phyloP scores from a whole-genome alignment of 2,113 vertebrate species.

The Ibidorhyncha struthersii region DNA sequence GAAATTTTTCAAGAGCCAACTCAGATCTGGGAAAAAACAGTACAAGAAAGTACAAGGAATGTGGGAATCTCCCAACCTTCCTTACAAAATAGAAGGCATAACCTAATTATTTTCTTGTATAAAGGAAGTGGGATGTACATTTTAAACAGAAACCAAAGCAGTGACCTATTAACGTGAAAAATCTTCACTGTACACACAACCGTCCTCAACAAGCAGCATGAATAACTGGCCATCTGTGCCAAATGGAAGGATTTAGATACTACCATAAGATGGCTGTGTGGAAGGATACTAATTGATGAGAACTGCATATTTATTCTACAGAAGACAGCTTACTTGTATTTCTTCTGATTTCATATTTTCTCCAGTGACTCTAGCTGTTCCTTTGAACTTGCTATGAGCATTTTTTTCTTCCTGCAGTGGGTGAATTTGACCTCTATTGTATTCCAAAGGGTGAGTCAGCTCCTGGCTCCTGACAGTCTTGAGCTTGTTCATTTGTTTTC shows the following conservation, averaged over 20 bases:
- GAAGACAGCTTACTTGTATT: constrained; percentile 41
- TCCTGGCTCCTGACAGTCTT: not conserved
- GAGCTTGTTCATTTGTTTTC: not conserved
- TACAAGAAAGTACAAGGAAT: not conserved
- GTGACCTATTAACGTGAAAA: not conserved
- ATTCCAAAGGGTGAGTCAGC: not conserved
- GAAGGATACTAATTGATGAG: not conserved
- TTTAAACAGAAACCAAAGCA: not conserved
- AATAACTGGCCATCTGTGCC: not conserved
- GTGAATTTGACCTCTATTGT: not conserved
- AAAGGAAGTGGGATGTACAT: not conserved
- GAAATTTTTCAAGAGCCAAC: not conserved
- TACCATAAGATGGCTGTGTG: not conserved
- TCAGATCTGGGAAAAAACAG: not conserved
- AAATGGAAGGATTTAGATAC: not conserved
- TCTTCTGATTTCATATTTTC: not conserved
- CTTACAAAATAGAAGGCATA: not conserved
- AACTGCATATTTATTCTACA: not conserved
- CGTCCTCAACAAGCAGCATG: not conserved
- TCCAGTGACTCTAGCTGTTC: not conserved
- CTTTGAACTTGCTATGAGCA: not conserved
- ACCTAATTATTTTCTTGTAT: not conserved
- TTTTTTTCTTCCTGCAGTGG: not conserved
- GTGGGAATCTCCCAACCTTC: not conserved
- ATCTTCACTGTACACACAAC: not conserved